Percentiles rank a stretch among this genome's conserved stretches.
phyloP scores from a whole-genome alignment of 2,113 vertebrate species.

The Chrysemys picta region DNA sequence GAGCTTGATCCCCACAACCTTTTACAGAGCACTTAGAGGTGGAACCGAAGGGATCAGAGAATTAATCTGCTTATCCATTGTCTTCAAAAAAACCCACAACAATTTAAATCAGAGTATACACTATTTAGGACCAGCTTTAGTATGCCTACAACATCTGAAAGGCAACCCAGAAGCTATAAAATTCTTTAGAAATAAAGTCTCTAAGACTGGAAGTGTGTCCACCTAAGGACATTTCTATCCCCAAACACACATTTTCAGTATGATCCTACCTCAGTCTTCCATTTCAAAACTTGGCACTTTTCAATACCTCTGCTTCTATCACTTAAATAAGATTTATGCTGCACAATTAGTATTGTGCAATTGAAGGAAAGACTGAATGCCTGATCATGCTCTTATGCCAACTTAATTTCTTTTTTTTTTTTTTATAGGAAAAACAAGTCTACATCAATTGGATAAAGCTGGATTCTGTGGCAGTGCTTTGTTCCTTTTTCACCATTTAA shows the following conservation, averaged over 20 bases:
- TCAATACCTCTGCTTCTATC: conserved; percentile 26
- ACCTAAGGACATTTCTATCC: neutral
- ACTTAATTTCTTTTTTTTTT: conserved; percentile 27
- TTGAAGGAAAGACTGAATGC: conserved; percentile 32
- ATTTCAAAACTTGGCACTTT: conserved; percentile 13
- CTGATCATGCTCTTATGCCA: neutral
- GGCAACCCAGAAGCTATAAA: neutral
- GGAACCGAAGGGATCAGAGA: neutral
- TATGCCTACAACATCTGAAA: neutral
- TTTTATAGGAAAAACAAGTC: conserved; percentile 5
- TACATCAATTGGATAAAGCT: neutral
- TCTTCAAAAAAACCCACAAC: neutral
- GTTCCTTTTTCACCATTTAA: conserved; percentile 28
- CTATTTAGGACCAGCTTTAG: neutral
- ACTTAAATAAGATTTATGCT: conserved; percentile 11
- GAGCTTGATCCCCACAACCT: neutral
- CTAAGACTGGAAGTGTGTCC: neutral
- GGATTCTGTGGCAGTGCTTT: neutral
- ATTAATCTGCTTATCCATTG: neutral
- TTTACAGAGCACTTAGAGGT: neutral
- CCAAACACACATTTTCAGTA: neutral
- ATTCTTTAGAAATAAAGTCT: conserved; percentile 3
- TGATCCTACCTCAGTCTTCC: neutral
- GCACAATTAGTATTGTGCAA: conserved; percentile 46
- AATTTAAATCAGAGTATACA: neutral